These are phyloP conservation scores for Drosophila hamatofila DNA, from an alignment of 2,888 invertebrate species.

Conservation along the genomic window DNA sequence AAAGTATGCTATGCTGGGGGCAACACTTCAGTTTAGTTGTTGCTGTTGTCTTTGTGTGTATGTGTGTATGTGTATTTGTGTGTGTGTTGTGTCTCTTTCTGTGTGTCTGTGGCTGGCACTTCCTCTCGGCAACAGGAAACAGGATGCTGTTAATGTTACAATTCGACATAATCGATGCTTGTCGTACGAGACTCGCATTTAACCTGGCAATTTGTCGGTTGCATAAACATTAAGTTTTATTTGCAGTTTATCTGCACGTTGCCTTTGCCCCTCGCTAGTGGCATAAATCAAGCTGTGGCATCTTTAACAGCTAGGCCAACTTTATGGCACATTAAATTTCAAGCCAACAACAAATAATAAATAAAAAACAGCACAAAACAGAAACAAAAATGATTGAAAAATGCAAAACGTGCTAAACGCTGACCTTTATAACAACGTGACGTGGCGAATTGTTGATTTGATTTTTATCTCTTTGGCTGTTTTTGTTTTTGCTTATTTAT, in stretches of 20 bases:
- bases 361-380: not conserved
- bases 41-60: slow-evolving; percentile 15
- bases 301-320: slow-evolving; percentile 42
- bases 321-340: slow-evolving; percentile 40
- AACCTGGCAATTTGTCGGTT: slow-evolving; percentile 76
- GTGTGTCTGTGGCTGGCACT: slow-evolving; percentile 39
- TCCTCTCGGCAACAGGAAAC: slow-evolving; percentile 73
- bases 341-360: slow-evolving; percentile 12
- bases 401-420: slow-evolving; percentile 45
- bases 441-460: slow-evolving; percentile 35
- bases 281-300: slow-evolving; percentile 60
- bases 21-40: not conserved
- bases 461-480: slow-evolving; percentile 8
- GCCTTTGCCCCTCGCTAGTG: not conserved
- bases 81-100: slow-evolving; percentile 8
- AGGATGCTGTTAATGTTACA: slow-evolving; percentile 76
- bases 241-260: slow-evolving; percentile 63
- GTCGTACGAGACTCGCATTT: slow-evolving; percentile 78
- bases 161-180: slow-evolving; percentile 79
- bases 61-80: slow-evolving; percentile 18
- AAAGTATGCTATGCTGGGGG: slow-evolving; percentile 64
- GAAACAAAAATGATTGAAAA: slow-evolving; percentile 36
- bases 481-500: not conserved
- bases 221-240: slow-evolving; percentile 75
- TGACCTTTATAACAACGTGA: slow-evolving; percentile 54